Evolutionary conservation across 2,888 invertebrate species (phyloP), one percentile per base, ranked within the genome.

Genomic region (Amblyjoppa proteus): DNA sequence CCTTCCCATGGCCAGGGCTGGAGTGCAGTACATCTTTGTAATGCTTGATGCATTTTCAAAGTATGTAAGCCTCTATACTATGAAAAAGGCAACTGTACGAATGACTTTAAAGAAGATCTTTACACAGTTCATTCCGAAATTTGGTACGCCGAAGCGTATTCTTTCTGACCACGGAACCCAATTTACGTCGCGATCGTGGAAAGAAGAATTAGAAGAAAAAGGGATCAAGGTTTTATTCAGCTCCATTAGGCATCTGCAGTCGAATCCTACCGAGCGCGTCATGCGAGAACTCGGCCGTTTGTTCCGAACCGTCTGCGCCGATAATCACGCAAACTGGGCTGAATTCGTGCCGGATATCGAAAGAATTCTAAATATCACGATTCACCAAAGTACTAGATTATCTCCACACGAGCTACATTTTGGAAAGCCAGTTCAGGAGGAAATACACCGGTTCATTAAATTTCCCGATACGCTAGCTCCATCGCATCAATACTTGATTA

Each of bases 391-490:
- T 56, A 85, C 85, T 0, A 79, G 76, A 11, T 77, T 83, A 53
- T 83, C 80, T 1, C 83, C 81, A 0, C 34, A 13, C 0, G 73
- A 86, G 74, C 16, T 86, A 7, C 74, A 83, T 70, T 85, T 85
- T 16, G 85, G 78, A 0, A 20, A 25, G 16, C 34, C 58, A 51
- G 31, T 77, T 1, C 31, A n/a, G n/a, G 45, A 69, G 28, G 69
- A 76, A 11, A 61, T 84, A 31, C 2, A n/a, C 7, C 9, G 70
- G 28, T 3, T 80, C 13, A 45, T 85, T 34, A 20, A 73, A 56
- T 66, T 49, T 49, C 49, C 49, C 13, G 49, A 49, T 11, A 16
- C 49, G 49, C 49, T 1, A 2, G 49, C 49, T 13, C 49, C 49
- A 49, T 49, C 49, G 16, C 49, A 49, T 49, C 49, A 49, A 38